Base-by-base conservation (phyloP, 2,888 invertebrate species). In the Ornithoptera priamus region DNA sequence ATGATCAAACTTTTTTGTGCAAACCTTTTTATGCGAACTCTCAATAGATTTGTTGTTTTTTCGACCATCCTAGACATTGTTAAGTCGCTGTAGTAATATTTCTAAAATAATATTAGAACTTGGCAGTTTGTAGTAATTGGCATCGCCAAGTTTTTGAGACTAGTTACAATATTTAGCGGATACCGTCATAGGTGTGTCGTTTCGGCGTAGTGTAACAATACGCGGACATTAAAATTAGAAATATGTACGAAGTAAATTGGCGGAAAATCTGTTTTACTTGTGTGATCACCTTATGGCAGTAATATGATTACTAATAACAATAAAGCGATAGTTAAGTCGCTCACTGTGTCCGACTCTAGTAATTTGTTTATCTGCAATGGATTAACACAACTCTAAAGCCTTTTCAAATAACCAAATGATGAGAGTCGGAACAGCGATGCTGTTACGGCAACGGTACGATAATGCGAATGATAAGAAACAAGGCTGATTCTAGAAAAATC, bases 51-150 rank as follows among this genome's bases (percentile, higher is more conserved):
- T 53, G 53, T n/a, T 30, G 30, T 30, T 53, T 53, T 18, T 53
- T 53, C 5, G 17, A 50, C 50, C 18, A 15, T 50, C 5, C 17
- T 18, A 50, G 50, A 50, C 15, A 50, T 53, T 53, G 18, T 53
- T 53, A 2, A 53, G 53, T n/a, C 7, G 18, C 7, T 53, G 53
- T 5, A n/a, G 53, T n/a, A 18, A n/a, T n/a, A 59, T 39, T 67
- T 57, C 20, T n/a, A 56, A 67, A 67, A 56, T 62, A 62, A 62
- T 39, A 22, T 30, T 57, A 57, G 18, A 65, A 57, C 62, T 62
- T 67, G 62, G 62, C 67, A 56, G 39, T 18, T 22, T 22, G 12
- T 12, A n/a, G n/a, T 42, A 20, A n/a, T 39, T 67, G 36, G 20
- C 57, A 46, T 30, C 3, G 46, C 62, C 56, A 62, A 67, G 36